Base-by-base conservation (phyloP, 2,113 vertebrate genomes). In the Ariopsis seemanni region DNA sequence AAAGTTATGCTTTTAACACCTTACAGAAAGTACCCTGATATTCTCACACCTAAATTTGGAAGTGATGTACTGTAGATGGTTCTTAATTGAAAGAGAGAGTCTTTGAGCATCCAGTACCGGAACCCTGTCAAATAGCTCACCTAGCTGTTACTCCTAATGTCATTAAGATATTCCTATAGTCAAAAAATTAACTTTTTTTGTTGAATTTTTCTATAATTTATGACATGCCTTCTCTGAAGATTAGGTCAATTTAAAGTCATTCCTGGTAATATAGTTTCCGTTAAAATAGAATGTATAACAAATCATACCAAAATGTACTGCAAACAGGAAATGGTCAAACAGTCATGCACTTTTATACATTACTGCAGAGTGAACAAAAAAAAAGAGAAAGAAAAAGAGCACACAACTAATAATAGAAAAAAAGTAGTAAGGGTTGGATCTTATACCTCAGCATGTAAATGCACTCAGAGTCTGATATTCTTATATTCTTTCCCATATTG, bases 101-200 rank as follows among this genome's bases (percentile, higher is more conserved):
- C 58, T 55, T 18, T 69, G 50, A 30, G 50, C 69, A 6, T 80
- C 48, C 27, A n/a, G 27, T 63, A 67, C 58, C 69, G 15, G 65
- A 65, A 58, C 63, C 63, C 42, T 72, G 65, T 77, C 53, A 85
- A 75, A 75, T 72, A 55, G 75, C 42, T 85, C 15, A 48, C 53
- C 80, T 34, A 86, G 81, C 50, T 72, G 42, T 77, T 75, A 71
- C n/a, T 57, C 34, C 60, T 77, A 60, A 69, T 18, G 55, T 82
- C 52, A 84, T 5, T 55, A 34, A 42, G 5, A 17, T 72, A 17
- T 84, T 72, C 12, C 27, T 25, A 34, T 42, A 42, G 42, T 42
- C 42, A 42, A 42, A 42, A 42, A 42, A 42, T 1, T 84, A 34
- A 22, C 14, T 14, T 2, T 14, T 57, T 12, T 57, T 55, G 14